Percentiles rank a stretch among this genome's conserved stretches.
These are phyloP conservation scores for Apis dorsata DNA, from an alignment of 1,140 invertebrate species.

Conservation along the genomic window DNA sequence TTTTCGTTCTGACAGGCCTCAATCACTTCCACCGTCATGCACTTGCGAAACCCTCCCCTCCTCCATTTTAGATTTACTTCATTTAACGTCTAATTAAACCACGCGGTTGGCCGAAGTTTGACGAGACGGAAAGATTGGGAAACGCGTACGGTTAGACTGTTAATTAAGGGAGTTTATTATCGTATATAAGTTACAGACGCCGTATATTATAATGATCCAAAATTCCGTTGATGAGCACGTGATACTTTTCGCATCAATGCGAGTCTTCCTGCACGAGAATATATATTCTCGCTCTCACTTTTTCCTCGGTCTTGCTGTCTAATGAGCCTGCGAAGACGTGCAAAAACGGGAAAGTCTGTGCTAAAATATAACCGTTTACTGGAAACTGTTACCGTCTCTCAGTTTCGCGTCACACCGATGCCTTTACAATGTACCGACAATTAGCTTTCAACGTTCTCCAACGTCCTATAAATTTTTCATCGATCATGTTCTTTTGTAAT, in stretches of 20 bases:
- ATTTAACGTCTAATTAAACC: slow-evolving; percentile 29
- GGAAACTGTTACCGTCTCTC: slow-evolving; percentile 7
- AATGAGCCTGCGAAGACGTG: slow-evolving; percentile 47
- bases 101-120: not conserved
- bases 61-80: not conserved
- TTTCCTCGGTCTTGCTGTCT: slow-evolving; percentile 43
- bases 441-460: too few species aligned
- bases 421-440: too few species aligned
- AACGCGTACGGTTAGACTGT: slow-evolving; percentile 19
- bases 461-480: too few species aligned
- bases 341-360: slow-evolving; percentile 49
- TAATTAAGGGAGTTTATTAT: slow-evolving; percentile 20
- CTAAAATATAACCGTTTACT: slow-evolving; percentile 30
- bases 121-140: slow-evolving; percentile 3
- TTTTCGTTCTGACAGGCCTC: not conserved
- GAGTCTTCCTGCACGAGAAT: slow-evolving; percentile 40
- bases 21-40: not conserved
- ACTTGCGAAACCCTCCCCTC: not conserved
- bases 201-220: slow-evolving; percentile 20
- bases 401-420: not conserved
- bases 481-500: too few species aligned
- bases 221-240: not conserved
- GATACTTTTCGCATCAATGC: not conserved
- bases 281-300: slow-evolving; percentile 52
- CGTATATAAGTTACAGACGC: not conserved